A percentile compares a stretch with the other conserved stretches of the same genome.
These are phyloP conservation scores for Hetaerina titia DNA, from an alignment of 2,888 invertebrate genomes.

Conservation along the genomic window DNA sequence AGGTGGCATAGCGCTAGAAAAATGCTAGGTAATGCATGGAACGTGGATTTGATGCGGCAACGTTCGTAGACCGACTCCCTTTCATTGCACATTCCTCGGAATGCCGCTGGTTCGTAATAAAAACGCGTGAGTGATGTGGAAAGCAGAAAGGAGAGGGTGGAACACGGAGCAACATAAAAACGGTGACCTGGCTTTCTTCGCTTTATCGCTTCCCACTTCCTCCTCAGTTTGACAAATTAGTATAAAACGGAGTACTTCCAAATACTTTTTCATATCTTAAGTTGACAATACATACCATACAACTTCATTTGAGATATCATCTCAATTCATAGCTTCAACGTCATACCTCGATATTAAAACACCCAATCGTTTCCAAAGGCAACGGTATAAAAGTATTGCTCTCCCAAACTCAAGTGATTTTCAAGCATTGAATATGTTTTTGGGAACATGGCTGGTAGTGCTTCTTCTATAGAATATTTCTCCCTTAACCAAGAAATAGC, in stretches of 20 bases:
- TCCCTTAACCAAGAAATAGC: too few species aligned
- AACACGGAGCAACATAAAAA: background rate
- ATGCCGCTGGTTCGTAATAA: background rate
- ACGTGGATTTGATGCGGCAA: background rate
- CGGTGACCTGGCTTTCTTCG: slow-evolving; percentile 3
- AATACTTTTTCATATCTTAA: too few species aligned
- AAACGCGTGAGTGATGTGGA: background rate
- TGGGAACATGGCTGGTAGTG: too few species aligned
- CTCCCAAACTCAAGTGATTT: too few species aligned
- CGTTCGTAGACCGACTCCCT: background rate
- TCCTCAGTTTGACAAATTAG: background rate
- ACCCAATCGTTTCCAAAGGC: too few species aligned
- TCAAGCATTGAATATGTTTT: too few species aligned
- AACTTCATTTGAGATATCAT: too few species aligned
- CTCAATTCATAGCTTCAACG: too few species aligned
- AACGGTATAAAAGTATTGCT: too few species aligned
- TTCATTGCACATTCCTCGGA: slow-evolving; percentile 37
- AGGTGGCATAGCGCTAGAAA: background rate
- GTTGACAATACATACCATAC: too few species aligned
- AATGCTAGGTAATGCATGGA: background rate
- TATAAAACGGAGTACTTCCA: background rate
- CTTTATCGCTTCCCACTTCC: background rate
- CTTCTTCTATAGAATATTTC: too few species aligned
- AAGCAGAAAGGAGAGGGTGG: background rate
- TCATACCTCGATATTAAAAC: too few species aligned